Conservation (phyloP, 2,113 vertebrate genomes). For the Neogale vison region DNA sequence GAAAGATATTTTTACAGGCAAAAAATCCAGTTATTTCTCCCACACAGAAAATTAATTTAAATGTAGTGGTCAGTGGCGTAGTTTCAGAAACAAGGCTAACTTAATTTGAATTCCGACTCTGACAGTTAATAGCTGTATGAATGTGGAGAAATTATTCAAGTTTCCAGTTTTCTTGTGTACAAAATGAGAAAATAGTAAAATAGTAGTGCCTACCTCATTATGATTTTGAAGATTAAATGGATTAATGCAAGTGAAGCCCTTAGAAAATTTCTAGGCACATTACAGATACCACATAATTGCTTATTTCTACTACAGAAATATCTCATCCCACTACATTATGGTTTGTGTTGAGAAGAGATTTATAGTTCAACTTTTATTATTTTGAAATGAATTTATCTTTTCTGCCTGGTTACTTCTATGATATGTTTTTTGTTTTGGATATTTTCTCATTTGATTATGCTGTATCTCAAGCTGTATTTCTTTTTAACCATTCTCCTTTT, state of each 20-base stretch:
- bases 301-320: slow-evolving; percentile 10
- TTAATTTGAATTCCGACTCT: slow-evolving; percentile 4
- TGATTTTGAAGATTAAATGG: neutral
- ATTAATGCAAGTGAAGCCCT: neutral
- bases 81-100: neutral
- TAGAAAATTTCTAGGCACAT: neutral
- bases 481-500: neutral
- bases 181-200: neutral
- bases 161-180: neutral
- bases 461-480: neutral
- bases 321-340: neutral
- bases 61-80: neutral
- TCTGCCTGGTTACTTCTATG: neutral
- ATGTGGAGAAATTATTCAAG: neutral
- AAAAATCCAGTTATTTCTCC: slow-evolving; percentile 1
- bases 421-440: neutral
- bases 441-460: neutral
- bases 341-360: neutral
- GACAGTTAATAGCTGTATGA: neutral
- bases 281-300: neutral
- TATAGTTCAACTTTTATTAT: neutral
- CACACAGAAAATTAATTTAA: neutral
- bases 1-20: neutral
- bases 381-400: slow-evolving; percentile 41
- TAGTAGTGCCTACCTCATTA: neutral